These are phyloP conservation scores for Sapayoa aenigma DNA, from an alignment of 2,113 vertebrate genomes.

Conservation along the genomic window DNA sequence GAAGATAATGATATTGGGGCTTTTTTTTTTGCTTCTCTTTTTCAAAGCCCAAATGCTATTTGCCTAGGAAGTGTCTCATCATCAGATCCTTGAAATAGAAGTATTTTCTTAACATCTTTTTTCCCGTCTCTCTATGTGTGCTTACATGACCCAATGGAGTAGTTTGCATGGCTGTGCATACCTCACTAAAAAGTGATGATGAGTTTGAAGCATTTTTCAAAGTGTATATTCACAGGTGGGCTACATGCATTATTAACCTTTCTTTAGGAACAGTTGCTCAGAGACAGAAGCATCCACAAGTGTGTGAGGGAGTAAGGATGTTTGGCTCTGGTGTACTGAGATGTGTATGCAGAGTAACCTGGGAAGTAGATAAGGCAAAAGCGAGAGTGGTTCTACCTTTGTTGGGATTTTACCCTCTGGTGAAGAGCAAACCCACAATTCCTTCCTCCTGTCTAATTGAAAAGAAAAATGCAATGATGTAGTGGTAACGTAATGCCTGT, in stretches of 20 bases:
- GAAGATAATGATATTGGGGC: background rate
- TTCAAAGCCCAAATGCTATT: background rate
- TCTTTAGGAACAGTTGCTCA: background rate
- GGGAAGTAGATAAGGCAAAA: background rate
- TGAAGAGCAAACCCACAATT: background rate
- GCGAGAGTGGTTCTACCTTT: background rate
- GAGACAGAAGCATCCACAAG: background rate
- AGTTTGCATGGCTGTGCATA: background rate
- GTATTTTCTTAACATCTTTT: background rate
- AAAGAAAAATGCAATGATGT: background rate
- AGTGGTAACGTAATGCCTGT: background rate
- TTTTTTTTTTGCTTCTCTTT: background rate
- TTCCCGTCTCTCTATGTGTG: background rate
- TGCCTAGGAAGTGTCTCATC: background rate
- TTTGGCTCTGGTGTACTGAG: background rate
- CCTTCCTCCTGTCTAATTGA: background rate
- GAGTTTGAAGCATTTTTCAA: background rate
- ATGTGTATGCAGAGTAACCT: background rate
- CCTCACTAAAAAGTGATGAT: background rate
- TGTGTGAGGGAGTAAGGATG: background rate
- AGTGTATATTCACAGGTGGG: background rate
- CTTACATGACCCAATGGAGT: background rate
- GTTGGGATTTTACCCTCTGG: background rate
- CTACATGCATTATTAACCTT: background rate
- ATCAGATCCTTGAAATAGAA: background rate